A percentile compares a stretch with the other conserved stretches of the same genome.
phyloP scores from a whole-genome alignment of 2,797 vertebrate species.

The Molossus alvarezi region DNA sequence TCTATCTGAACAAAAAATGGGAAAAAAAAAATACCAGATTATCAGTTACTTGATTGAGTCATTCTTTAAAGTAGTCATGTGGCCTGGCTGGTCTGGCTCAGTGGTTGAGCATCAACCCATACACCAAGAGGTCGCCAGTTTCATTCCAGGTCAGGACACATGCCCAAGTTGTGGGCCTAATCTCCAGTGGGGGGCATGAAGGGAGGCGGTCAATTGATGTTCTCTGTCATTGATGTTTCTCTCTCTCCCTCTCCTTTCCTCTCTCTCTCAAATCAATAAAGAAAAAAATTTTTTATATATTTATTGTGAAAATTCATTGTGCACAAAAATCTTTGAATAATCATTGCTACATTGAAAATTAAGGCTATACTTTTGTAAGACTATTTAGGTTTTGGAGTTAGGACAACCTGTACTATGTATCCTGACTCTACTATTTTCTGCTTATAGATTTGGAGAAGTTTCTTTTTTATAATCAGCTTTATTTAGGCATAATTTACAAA shows the following conservation, averaged over 20 bases:
- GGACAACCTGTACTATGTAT: background rate
- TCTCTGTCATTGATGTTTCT: no score
- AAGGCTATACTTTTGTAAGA: background rate
- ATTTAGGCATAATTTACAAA: slow-evolving; percentile 4
- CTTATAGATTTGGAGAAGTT: background rate
- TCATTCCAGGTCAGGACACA: no score
- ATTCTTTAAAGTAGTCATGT: slow-evolving; percentile 2
- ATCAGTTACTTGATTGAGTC: background rate
- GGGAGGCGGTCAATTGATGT: no score
- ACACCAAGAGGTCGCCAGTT: no score
- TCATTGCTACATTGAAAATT: background rate
- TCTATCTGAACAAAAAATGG: no score
- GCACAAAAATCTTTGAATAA: slow-evolving; percentile 41
- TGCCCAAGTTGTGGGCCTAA: no score
- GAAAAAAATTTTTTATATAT: background rate
- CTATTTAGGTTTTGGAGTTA: background rate
- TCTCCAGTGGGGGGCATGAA: no score
- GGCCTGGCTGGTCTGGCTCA: no score
- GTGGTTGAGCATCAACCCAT: no score
- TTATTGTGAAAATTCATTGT: background rate
- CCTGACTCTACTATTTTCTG: background rate
- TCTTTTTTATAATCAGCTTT: slow-evolving; percentile 55
- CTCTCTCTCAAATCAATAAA: no score
- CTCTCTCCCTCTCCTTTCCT: no score
- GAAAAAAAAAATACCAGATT: background rate